Evolutionary conservation across 2,888 invertebrate genomes (phyloP).

Genomic region (Liodrosophila aerea): DNA sequence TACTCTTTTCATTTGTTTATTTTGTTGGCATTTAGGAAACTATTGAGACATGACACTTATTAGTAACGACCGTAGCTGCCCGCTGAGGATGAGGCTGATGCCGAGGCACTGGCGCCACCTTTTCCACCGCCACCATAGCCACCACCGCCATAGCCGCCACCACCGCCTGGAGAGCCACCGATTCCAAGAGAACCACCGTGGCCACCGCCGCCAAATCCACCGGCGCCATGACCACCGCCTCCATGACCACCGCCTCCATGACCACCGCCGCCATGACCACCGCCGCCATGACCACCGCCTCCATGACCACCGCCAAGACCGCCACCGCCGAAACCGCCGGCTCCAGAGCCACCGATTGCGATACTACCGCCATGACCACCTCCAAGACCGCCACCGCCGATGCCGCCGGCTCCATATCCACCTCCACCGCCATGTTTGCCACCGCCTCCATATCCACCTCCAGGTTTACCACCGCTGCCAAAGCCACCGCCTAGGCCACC

Average conservation of each 20-base stretch:
- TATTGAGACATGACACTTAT: conserved; percentile 4
- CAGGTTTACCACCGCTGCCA: conserved; percentile 18
- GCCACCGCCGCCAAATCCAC: conserved; percentile 6
- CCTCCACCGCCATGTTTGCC: neutral
- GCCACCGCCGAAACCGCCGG: conserved; percentile 7
- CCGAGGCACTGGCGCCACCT: conserved; percentile 39
- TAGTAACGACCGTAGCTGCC: conserved; percentile 37
- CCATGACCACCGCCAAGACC: conserved; percentile 10
- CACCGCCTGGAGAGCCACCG: conserved; percentile 9
- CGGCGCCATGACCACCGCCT: conserved; percentile 16
- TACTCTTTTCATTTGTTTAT: conserved; percentile 32
- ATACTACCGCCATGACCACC: conserved; percentile 21
- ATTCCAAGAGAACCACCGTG: no score
- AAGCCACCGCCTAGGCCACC: conserved; percentile 24
- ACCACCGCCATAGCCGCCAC: conserved; percentile 1
- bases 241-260: conserved; percentile 19
- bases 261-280: conserved; percentile 18
- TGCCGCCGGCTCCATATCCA: conserved; percentile 15
- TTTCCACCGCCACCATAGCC: conserved; percentile 26
- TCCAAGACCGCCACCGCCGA: conserved; percentile 20
- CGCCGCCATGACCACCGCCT: conserved; percentile 26
- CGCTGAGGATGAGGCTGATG: conserved; percentile 26
- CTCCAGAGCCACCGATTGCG: conserved; percentile 2
- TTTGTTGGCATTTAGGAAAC: conserved; percentile 1
- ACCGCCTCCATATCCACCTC: conserved; percentile 4